Percentiles rank a stretch among this genome's conserved stretches.
Evolutionary conservation across 2,113 vertebrate genomes (phyloP).

Genomic region (Aleadryas rufinucha): DNA sequence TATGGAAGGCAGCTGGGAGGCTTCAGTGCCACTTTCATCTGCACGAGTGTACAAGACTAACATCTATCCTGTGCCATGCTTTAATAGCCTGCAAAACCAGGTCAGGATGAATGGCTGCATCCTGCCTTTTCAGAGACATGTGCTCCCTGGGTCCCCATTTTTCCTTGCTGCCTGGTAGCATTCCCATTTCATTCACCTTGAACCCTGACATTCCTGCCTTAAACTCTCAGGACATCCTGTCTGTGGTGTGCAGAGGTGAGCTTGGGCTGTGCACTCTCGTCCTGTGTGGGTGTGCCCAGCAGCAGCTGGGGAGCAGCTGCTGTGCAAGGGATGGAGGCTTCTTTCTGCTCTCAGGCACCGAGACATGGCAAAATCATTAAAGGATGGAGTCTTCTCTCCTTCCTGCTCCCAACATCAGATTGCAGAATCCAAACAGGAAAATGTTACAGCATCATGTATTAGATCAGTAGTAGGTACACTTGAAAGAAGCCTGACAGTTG

Average conservation of each 20-base stretch:
- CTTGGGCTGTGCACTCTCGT: neutral
- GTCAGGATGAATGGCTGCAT: neutral
- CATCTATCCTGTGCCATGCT: neutral
- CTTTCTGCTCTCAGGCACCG: neutral
- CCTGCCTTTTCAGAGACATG: neutral
- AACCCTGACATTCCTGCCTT: neutral
- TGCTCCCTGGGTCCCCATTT: neutral
- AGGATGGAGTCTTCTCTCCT: neutral
- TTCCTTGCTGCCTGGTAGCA: neutral
- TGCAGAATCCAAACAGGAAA: neutral
- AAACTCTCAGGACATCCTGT: neutral
- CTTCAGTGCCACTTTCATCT: neutral
- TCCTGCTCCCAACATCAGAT: neutral
- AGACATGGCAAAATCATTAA: neutral
- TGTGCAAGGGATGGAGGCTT: neutral
- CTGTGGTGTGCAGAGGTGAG: fast-evolving
- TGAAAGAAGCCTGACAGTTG: neutral
- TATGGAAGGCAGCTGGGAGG: neutral
- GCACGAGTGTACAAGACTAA: neutral
- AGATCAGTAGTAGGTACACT: neutral
- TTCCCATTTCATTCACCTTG: neutral
- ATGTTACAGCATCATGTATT: neutral
- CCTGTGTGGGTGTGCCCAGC: fast-evolving
- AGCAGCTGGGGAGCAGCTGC: neutral
- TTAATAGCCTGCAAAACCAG: neutral